phyloP scores from a whole-genome alignment of 2,113 vertebrate genomes.

The Ia io region DNA sequence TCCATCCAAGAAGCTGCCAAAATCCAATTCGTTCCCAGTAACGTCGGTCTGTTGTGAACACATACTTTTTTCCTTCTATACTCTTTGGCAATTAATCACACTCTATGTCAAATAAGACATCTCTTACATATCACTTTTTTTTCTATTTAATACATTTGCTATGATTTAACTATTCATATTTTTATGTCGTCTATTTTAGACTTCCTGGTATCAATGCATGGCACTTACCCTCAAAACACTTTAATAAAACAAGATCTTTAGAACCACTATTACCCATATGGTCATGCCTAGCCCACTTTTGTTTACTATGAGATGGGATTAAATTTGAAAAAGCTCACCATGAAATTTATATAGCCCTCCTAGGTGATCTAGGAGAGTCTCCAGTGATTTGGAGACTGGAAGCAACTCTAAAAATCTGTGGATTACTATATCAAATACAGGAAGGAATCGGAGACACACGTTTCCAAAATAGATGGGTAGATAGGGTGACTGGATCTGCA shows the following conservation, averaged over 20 bases:
- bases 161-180: not conserved
- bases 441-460: conserved; percentile 97
- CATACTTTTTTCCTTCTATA: not conserved
- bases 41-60: not conserved
- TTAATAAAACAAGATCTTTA: not conserved
- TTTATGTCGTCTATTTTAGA: not conserved
- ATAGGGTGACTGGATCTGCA: conserved; percentile 95
- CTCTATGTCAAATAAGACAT: not conserved
- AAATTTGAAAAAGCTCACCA: conserved; percentile 83
- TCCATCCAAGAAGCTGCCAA: not conserved
- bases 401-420: conserved; percentile 98
- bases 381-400: conserved; percentile 97
- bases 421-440: conserved; percentile 99
- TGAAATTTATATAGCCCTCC: conserved; percentile 99
- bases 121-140: not conserved
- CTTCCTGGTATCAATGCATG: not conserved
- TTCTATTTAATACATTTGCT: not conserved
- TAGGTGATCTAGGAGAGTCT: conserved; percentile 96
- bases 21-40: not conserved
- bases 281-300: not conserved
- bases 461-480: conserved; percentile 99
- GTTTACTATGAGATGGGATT: not conserved
- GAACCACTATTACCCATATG: not conserved
- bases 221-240: not conserved
- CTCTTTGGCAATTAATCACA: not conserved